Evolutionary conservation across 1,140 invertebrate species (phyloP).

Genomic region (Atta cephalotes): DNA sequence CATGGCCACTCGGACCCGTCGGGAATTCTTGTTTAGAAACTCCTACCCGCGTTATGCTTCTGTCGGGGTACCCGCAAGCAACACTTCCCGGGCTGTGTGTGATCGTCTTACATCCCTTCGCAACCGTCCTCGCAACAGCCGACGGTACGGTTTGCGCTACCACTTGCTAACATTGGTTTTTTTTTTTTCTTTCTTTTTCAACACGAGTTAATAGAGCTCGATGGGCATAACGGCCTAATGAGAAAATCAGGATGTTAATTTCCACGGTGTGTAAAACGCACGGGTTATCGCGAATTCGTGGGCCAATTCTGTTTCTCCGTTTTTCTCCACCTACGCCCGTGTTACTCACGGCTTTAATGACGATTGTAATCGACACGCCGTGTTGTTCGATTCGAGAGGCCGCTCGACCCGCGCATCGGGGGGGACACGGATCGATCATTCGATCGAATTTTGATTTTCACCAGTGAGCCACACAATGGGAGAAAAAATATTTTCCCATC

Average conservation of each 20-base stretch:
- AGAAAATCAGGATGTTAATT: conserved; percentile 86
- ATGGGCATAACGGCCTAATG: conserved; percentile 82
- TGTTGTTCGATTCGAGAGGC: conserved; percentile 46
- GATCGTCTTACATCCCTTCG: conserved; percentile 64
- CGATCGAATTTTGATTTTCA: conserved; percentile 53
- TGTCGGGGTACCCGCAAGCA: conserved; percentile 84
- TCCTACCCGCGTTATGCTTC: conserved; percentile 87
- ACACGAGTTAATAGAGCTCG: conserved; percentile 73
- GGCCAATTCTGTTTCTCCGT: conserved; percentile 57
- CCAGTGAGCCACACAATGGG: conserved; percentile 11
- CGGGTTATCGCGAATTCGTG: conserved; percentile 74
- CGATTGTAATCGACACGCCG: conserved; percentile 31
- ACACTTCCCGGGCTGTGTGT: conserved; percentile 73
- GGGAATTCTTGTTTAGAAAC: conserved; percentile 83
- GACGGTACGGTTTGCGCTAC: conserved; percentile 60
- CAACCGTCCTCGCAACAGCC: conserved; percentile 55
- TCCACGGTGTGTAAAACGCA: conserved; percentile 78
- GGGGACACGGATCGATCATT: conserved; percentile 28
- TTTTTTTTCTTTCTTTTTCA: conserved; percentile 51
- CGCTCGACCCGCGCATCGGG: conserved; percentile 48
- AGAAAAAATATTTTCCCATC: not conserved
- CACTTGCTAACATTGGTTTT: conserved; percentile 29
- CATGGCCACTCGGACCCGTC: conserved; percentile 72
- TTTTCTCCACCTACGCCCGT: conserved; percentile 50
- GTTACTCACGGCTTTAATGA: conserved; percentile 42